Base-by-base conservation (phyloP, 2,113 vertebrate genomes). In the Maccullochella peelii region DNA sequence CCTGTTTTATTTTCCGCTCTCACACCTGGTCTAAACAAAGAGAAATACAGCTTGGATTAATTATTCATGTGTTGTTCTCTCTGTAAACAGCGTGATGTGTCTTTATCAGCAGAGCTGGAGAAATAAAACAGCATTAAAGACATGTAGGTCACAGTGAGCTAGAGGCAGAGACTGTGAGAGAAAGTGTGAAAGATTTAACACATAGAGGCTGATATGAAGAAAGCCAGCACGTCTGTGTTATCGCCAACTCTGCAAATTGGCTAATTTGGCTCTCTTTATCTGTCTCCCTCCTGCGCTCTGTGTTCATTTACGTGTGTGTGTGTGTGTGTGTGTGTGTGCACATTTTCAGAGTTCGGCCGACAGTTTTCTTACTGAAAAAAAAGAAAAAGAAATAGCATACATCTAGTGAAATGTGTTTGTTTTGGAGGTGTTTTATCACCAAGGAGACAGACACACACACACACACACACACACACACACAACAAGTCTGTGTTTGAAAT, bases 151-250 rank as follows among this genome's bases (percentile, higher is more conserved):
- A 33, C 71, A 74, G 50, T 44, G 44, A 88, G 83, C 71, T 74
- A 10, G n/a, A 84, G 40, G 90, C 62, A 55, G 33, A 80, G 50
- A 49, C 77, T 83, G 86, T 47, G 58, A 65, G 69, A 70, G 79
- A 82, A 82, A 88, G 86, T 88, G 90, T 89, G 88, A 89, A 87
- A 81, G 73, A 86, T 86, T 88, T 84, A 73, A 55, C 86, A 77
- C 76, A 52, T 57, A 57, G 66, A 86, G 61, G 79, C 83, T 74
- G 72, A 79, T 89, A 86, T 82, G 84, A 86, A 79, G 40, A 87
- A 90, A 81, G 85, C 85, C 86, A 89, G 72, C 82, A 57, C 21
- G 78, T 75, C 71, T 78, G 81, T 62, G 87, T 84, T 89, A 88
- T 88, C 88, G 84, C 68, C 77, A 79, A 42, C 84, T 83, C 80